Evolutionary conservation across 2,888 invertebrate genomes (phyloP).

Genomic region (Chymomyza caudatula): DNA sequence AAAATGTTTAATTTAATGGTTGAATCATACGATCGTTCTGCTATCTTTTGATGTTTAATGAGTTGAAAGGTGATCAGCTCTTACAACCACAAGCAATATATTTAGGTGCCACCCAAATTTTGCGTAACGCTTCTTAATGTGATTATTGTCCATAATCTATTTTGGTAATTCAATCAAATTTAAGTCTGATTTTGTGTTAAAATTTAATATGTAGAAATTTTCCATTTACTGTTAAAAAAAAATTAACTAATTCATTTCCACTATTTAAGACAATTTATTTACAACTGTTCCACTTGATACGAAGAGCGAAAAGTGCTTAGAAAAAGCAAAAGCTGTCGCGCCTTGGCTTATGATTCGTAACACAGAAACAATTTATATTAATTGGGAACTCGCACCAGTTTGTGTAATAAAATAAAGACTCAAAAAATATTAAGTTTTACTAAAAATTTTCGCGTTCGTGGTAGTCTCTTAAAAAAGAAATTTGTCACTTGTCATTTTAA

Average conservation of each 20-base stretch:
- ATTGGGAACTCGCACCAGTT: background rate
- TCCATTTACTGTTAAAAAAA: background rate
- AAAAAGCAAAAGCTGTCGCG: constrained; percentile 27
- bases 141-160: constrained; percentile 12
- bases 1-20: background rate
- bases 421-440: background rate
- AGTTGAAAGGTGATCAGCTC: constrained; percentile 29
- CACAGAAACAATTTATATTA: background rate
- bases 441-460: constrained; percentile 34
- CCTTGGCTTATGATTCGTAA: constrained; percentile 18
- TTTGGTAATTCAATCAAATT: background rate
- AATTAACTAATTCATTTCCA: background rate
- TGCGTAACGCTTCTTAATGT: constrained; percentile 12
- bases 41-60: constrained; percentile 2
- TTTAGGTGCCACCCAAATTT: constrained; percentile 30
- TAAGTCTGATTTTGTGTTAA: background rate
- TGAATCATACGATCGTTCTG: background rate
- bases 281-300: constrained; percentile 34
- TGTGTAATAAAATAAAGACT: constrained; percentile 27
- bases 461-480: constrained; percentile 59
- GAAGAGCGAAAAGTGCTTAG: background rate
- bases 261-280: constrained; percentile 36
- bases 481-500: constrained; percentile 73
- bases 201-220: background rate
- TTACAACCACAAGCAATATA: background rate